A percentile compares a stretch with the other conserved stretches of the same genome.
phyloP scores from a whole-genome alignment of 2,113 vertebrate species.

The Felis catus region F.catus_Fca126_mat1.0 CM031419.1:74188501-74189000 shows the following conservation, averaged over 20 bases:
- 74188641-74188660: background rate
- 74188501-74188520: background rate
- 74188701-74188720: background rate
- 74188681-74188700: background rate
- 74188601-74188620: background rate
- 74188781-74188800: background rate
- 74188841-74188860: background rate
- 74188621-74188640: background rate
- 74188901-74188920: background rate
- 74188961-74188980: too few species aligned
- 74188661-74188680: background rate
- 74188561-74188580: background rate
- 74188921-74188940: slow-evolving; percentile 33
- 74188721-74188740: background rate
- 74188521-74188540: background rate
- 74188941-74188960: slow-evolving; percentile 17
- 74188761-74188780: background rate
- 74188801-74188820: background rate
- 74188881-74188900: background rate
- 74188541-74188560: slow-evolving; percentile 11
- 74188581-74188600: background rate
- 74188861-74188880: background rate
- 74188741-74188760: background rate
- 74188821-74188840: background rate
- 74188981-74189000: too few species aligned